These are phyloP conservation scores for Aphelinus certus DNA, from an alignment of 1,140 invertebrate species.

Conservation along the genomic window DNA sequence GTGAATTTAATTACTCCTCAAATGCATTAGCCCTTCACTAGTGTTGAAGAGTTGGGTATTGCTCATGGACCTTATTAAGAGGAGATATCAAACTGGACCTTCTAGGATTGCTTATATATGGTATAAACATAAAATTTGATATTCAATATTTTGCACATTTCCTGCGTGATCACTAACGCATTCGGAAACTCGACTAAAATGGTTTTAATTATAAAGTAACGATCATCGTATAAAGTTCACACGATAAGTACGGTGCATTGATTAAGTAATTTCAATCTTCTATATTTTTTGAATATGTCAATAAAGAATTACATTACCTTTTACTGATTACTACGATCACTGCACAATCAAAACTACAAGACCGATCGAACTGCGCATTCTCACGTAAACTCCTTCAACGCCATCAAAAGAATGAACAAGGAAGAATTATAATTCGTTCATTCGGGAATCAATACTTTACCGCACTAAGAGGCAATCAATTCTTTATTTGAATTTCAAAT, in stretches of 20 bases:
- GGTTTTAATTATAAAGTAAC: conserved; percentile 19
- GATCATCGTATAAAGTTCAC: conserved; percentile 9
- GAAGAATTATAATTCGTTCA: no score
- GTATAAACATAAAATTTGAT: conserved; percentile 19
- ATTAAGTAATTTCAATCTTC: no score
- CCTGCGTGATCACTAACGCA: neutral
- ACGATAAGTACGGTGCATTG: neutral
- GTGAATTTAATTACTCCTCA: neutral
- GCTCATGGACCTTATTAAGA: neutral
- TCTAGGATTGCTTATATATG: neutral
- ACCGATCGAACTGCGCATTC: no score
- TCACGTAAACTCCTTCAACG: no score
- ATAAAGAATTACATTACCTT: no score
- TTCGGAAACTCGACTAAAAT: neutral
- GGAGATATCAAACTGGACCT: neutral
- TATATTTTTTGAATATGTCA: no score
- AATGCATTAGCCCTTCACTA: neutral
- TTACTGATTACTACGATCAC: no score
- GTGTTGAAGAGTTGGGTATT: neutral
- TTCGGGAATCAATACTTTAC: no score
- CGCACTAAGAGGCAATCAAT: no score
- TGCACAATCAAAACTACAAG: no score
- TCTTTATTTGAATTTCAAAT: no score
- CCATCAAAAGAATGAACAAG: no score
- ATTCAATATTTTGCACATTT: conserved; percentile 20